phyloP scores from a whole-genome alignment of 2,113 vertebrate species.

The Tychaedon coryphoeus region DNA sequence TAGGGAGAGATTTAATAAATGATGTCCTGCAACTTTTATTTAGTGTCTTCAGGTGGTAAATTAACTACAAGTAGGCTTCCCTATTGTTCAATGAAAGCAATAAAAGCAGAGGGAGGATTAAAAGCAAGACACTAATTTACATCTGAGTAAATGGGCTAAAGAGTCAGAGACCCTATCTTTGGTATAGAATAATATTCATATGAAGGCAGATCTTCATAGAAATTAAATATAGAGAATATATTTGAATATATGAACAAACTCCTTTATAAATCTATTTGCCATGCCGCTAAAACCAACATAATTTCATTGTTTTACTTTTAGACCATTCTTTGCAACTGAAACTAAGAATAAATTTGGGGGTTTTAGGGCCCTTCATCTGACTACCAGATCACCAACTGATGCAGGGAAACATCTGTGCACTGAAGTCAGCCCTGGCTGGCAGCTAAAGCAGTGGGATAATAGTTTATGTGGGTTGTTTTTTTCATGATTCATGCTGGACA shows the following conservation, averaged over 20 bases:
- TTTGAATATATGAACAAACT: neutral
- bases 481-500: neutral
- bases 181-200: neutral
- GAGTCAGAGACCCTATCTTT: neutral
- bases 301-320: neutral
- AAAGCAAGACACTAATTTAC: slow-evolving; percentile 3
- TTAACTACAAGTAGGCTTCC: slow-evolving; percentile 26
- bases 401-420: accelerated
- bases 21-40: slow-evolving; percentile 15
- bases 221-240: neutral
- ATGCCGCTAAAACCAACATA: neutral
- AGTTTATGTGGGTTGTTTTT: neutral
- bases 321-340: neutral
- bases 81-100: slow-evolving; percentile 28
- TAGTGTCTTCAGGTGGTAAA: slow-evolving; percentile 46
- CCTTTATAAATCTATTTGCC: neutral
- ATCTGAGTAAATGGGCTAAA: neutral
- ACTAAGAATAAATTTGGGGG: neutral
- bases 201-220: neutral
- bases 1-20: slow-evolving; percentile 14
- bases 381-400: neutral
- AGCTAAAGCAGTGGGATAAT: neutral
- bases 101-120: slow-evolving; percentile 12
- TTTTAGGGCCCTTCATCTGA: neutral
- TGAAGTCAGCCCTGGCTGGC: neutral